Evolutionary conservation across 2,113 vertebrate genomes (phyloP).

Genomic region (Sialia sialis): DNA sequence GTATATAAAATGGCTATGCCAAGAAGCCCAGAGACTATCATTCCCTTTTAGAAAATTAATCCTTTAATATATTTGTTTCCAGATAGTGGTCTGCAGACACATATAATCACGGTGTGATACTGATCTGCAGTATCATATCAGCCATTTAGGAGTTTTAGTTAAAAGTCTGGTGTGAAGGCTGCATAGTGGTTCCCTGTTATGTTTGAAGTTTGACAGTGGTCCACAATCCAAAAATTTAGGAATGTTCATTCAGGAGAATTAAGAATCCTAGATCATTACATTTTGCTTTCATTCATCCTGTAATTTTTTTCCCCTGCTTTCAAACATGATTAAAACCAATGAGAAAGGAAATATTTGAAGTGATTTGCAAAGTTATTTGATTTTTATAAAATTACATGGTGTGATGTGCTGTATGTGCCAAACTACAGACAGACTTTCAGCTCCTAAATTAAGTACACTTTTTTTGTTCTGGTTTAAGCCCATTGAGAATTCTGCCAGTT

Average conservation of each 20-base stretch:
- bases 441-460: conserved; percentile 40
- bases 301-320: not conserved
- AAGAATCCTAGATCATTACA: not conserved
- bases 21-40: not conserved
- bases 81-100: conserved; percentile 2
- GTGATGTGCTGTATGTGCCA: not conserved
- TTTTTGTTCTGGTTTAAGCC: conserved; percentile 56
- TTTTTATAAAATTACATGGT: conserved; percentile 47
- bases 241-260: not conserved
- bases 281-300: conserved; percentile 29
- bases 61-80: conserved; percentile 14
- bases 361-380: conserved; percentile 48
- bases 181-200: not conserved
- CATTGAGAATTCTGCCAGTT: conserved; percentile 43
- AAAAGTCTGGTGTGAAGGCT: conserved; percentile 27
- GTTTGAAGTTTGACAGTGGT: conserved; percentile 13
- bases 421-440: conserved; percentile 36
- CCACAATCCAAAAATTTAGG: not conserved
- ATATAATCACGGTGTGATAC: not conserved
- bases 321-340: conserved; percentile 35
- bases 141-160: conserved; percentile 28
- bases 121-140: conserved; percentile 15
- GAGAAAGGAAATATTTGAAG: conserved; percentile 22
- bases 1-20: not conserved
- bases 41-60: conserved; percentile 16